Conservation (phyloP, 1,140 invertebrate genomes). For the Dufourea novaeangliae region DNA sequence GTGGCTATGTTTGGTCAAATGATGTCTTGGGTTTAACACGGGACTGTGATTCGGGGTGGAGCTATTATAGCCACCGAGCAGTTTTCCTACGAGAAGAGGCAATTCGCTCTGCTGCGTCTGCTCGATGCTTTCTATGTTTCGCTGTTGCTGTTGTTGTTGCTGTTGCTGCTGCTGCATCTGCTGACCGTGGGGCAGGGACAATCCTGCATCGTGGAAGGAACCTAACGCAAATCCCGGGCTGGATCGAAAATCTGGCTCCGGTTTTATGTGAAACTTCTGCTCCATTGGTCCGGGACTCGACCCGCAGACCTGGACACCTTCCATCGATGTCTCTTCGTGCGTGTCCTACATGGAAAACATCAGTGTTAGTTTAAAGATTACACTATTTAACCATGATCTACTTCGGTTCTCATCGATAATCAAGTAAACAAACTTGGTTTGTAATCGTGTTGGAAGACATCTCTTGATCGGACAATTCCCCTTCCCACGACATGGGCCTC, state of each 20-base stretch:
- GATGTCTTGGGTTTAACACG: conserved; percentile 84
- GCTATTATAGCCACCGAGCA: conserved; percentile 84
- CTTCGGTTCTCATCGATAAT: not conserved
- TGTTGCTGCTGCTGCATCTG: conserved; percentile 68
- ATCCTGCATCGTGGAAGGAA: conserved; percentile 72
- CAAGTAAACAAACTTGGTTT: conserved; percentile 73
- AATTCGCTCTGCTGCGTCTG: conserved; percentile 81
- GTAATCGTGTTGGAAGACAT: conserved; percentile 82
- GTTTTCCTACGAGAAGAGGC: conserved; percentile 84
- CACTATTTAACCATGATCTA: not conserved
- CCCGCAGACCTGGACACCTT: conserved; percentile 80
- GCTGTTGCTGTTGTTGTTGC: conserved; percentile 70
- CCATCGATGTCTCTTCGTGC: conserved; percentile 81
- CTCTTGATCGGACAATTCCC: conserved; percentile 91
- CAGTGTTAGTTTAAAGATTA: too few relatives aligned
- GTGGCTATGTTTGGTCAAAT: conserved; percentile 80
- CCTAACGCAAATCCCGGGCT: conserved; percentile 73
- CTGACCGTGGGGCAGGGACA: conserved; percentile 74
- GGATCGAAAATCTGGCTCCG: conserved; percentile 78
- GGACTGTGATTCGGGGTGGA: conserved; percentile 86
- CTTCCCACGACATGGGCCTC: conserved; percentile 95
- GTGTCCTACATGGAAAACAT: conserved; percentile 68
- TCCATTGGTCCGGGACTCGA: conserved; percentile 77
- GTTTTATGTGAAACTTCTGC: conserved; percentile 78
- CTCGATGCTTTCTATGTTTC: conserved; percentile 71